phyloP scores from a whole-genome alignment of 2,113 vertebrate species.

The Scophthalmus maximus region DNA sequence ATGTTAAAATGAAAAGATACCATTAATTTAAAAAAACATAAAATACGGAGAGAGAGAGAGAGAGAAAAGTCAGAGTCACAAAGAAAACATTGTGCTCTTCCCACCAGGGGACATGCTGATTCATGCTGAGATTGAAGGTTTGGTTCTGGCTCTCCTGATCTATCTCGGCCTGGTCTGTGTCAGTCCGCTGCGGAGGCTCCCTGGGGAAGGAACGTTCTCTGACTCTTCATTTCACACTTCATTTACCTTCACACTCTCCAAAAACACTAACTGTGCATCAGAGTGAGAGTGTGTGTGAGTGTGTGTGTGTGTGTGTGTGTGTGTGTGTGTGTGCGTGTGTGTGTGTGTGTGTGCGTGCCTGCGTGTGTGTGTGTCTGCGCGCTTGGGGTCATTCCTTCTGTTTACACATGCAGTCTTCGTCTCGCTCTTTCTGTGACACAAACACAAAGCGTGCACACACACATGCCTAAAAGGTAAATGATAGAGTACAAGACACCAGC shows the following conservation, averaged over 20 bases:
- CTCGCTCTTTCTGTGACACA: slow-evolving; percentile 17
- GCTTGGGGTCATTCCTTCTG: slow-evolving; percentile 19
- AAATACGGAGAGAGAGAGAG: not conserved
- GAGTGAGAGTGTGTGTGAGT: slow-evolving; percentile 28
- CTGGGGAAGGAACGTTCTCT: slow-evolving; percentile 73
- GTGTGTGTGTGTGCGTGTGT: slow-evolving; percentile 18
- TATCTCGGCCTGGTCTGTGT: slow-evolving; percentile 63
- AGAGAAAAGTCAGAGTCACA: not conserved
- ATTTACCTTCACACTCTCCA: slow-evolving; percentile 75
- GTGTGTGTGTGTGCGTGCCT: slow-evolving; percentile 24
- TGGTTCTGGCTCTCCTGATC: slow-evolving; percentile 60
- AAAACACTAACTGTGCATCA: slow-evolving; percentile 68
- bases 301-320: not conserved
- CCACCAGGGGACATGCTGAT: slow-evolving; percentile 42
- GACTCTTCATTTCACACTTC: slow-evolving; percentile 81
- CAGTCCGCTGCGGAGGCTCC: slow-evolving; percentile 61
- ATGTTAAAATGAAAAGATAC: not conserved
- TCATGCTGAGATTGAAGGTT: slow-evolving; percentile 38
- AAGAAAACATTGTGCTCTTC: not conserved
- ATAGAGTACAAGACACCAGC: slow-evolving; percentile 29
- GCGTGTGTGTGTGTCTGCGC: slow-evolving; percentile 21
- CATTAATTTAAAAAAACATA: not conserved
- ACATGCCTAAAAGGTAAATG: slow-evolving; percentile 45
- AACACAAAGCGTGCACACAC: slow-evolving; percentile 3
- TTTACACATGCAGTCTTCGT: slow-evolving; percentile 24